Percentiles rank a stretch among this genome's conserved stretches.
phyloP scores from a whole-genome alignment of 2,113 vertebrate species.

The Chlorodrepanis virens region DNA sequence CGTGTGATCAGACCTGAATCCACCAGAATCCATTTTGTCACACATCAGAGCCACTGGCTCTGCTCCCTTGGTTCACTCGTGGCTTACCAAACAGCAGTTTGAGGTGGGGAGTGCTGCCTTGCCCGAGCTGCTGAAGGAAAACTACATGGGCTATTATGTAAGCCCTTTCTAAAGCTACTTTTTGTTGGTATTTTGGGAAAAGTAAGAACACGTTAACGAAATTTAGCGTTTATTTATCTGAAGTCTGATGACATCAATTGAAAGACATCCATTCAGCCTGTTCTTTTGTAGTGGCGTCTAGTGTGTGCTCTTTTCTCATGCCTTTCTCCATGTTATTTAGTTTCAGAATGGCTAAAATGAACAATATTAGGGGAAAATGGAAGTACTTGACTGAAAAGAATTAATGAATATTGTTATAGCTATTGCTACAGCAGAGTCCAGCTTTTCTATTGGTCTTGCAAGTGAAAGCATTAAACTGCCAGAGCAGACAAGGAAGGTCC shows the following conservation, averaged over 20 bases:
- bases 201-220: neutral
- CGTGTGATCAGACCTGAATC: neutral
- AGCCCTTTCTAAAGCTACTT: slow-evolving; percentile 51
- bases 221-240: slow-evolving; percentile 42
- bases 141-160: slow-evolving; percentile 19
- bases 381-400: slow-evolving; percentile 36
- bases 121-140: slow-evolving; percentile 30
- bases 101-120: neutral
- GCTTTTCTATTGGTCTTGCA: neutral
- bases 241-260: slow-evolving; percentile 11
- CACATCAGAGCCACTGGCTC: neutral
- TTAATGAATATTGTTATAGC: slow-evolving; percentile 33
- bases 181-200: slow-evolving; percentile 25
- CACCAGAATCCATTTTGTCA: fast-evolving
- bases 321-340: slow-evolving; percentile 17
- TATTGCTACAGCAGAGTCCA: neutral
- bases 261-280: slow-evolving; percentile 3
- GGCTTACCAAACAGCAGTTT: neutral
- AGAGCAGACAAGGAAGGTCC: neutral
- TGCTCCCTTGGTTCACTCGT: neutral
- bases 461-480: neutral
- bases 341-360: slow-evolving; percentile 33
- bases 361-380: slow-evolving; percentile 42
- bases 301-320: neutral
- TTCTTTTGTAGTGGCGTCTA: slow-evolving; percentile 28